Evolutionary conservation across 2,888 invertebrate species (phyloP).

Genomic region (Reticulitermes lucifugus): DNA sequence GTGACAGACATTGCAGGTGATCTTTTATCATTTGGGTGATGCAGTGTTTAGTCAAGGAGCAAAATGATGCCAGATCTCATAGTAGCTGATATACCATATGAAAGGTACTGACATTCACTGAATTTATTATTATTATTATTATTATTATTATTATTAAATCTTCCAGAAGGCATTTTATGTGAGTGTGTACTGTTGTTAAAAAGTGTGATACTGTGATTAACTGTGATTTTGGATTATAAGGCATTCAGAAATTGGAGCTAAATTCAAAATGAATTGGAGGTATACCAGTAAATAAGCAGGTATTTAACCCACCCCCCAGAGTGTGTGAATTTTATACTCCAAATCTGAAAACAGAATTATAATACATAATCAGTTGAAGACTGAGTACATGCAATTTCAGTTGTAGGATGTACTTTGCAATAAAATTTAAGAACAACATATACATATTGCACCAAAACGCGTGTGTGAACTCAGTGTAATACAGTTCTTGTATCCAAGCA

Average conservation of each 20-base stretch:
- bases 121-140: not conserved
- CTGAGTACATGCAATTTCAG: slow-evolving; percentile 44
- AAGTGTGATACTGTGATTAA: slow-evolving; percentile 49
- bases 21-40: not conserved
- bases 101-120: slow-evolving; percentile 17
- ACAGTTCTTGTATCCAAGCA: not conserved
- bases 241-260: slow-evolving; percentile 18
- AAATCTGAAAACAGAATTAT: slow-evolving; percentile 15
- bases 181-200: slow-evolving; percentile 42
- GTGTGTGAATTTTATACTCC: not conserved
- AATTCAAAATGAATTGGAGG: slow-evolving; percentile 10
- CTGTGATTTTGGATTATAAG: slow-evolving; percentile 30
- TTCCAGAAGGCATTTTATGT: slow-evolving; percentile 52
- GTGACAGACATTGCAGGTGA: not conserved
- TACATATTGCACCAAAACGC: not conserved
- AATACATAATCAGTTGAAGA: slow-evolving; percentile 39
- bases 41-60: not conserved
- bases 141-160: slow-evolving; percentile 22
- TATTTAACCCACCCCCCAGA: not conserved
- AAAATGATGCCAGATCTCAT: slow-evolving; percentile 1
- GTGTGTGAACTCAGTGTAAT: not conserved
- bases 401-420: slow-evolving; percentile 1
- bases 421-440: not conserved
- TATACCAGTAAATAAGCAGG: not conserved
- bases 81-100: not conserved